These are phyloP conservation scores for Elgaria multicarinata DNA, from an alignment of 2,113 vertebrate genomes.

Conservation along the genomic window DNA sequence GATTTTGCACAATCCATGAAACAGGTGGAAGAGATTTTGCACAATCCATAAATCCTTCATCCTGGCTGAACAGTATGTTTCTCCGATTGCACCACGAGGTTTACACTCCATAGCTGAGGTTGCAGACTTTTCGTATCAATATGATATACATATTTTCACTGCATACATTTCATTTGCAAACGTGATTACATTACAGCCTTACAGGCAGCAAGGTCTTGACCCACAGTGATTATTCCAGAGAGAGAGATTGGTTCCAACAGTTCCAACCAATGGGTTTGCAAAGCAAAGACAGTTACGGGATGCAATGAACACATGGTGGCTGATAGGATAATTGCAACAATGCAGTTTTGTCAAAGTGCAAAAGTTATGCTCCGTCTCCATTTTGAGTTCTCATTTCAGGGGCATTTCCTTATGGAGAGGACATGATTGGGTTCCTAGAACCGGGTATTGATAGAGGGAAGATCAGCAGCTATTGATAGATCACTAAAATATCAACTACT, in stretches of 20 bases:
- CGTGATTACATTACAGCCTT: slow-evolving; percentile 36
- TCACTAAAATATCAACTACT: not conserved
- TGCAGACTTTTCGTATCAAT: slow-evolving; percentile 72
- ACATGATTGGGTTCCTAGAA: too few relatives aligned
- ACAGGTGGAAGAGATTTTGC: too few relatives aligned
- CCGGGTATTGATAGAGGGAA: too few relatives aligned
- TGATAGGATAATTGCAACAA: slow-evolving; percentile 51
- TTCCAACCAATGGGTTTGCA: slow-evolving; percentile 53
- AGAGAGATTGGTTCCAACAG: slow-evolving; percentile 27
- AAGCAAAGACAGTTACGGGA: slow-evolving; percentile 46
- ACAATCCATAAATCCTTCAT: too few relatives aligned
- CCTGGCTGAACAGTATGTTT: slow-evolving; percentile 7
- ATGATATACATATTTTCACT: slow-evolving; percentile 69
- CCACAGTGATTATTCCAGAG: slow-evolving; percentile 22
- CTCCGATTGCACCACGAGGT: slow-evolving; percentile 54
- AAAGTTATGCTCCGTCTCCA: slow-evolving; percentile 4
- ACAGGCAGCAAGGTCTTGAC: slow-evolving; percentile 21
- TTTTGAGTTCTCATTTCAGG: not conserved
- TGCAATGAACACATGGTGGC: slow-evolving; percentile 46
- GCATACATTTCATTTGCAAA: slow-evolving; percentile 44
- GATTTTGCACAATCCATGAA: too few relatives aligned
- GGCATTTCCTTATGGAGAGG: too few relatives aligned
- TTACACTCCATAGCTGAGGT: slow-evolving; percentile 66
- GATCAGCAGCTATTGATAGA: not conserved
- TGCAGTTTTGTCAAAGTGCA: slow-evolving; percentile 1